A percentile compares a stretch with the other conserved stretches of the same genome.
Conservation (phyloP, 2,113 vertebrate species). For the Centropristis striata region DNA sequence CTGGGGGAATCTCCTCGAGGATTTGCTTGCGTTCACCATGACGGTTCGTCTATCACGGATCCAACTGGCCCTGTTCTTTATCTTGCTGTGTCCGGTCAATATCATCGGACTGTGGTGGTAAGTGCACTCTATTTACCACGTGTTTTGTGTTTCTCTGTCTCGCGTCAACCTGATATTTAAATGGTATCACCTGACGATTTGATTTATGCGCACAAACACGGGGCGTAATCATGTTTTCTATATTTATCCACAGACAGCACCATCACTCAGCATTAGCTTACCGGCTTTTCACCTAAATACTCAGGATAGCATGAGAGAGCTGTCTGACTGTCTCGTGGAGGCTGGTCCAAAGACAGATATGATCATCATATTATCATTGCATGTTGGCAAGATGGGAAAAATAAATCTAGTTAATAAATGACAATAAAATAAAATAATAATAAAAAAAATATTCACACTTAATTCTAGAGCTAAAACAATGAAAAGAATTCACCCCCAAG, state of each 20-base stretch:
- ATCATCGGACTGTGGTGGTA: constrained; percentile 97
- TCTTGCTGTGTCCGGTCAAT: constrained; percentile 94
- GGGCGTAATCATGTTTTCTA: constrained; percentile 4
- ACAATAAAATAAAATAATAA: background rate
- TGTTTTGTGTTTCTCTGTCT: constrained; percentile 36
- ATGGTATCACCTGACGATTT: background rate
- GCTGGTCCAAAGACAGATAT: background rate
- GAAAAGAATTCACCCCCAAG: background rate
- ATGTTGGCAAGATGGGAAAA: background rate
- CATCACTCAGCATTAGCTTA: background rate
- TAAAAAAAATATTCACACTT: background rate
- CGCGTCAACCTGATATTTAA: background rate
- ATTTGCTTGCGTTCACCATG: constrained; percentile 74
- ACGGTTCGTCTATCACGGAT: constrained; percentile 89
- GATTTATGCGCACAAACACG: constrained; percentile 6
- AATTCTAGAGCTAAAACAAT: too few relatives aligned
- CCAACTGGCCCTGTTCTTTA: constrained; percentile 92
- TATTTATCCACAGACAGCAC: constrained; percentile 1
- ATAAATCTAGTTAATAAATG: background rate
- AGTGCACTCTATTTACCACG: constrained; percentile 80
- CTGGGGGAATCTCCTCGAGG: constrained; percentile 57
- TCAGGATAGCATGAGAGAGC: background rate
- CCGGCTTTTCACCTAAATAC: constrained; percentile 42
- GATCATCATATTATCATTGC: background rate
- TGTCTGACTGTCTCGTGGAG: background rate